These are phyloP conservation scores for Otolemur garnettii DNA, from an alignment of 2,113 vertebrate species.

Conservation along the genomic window DNA sequence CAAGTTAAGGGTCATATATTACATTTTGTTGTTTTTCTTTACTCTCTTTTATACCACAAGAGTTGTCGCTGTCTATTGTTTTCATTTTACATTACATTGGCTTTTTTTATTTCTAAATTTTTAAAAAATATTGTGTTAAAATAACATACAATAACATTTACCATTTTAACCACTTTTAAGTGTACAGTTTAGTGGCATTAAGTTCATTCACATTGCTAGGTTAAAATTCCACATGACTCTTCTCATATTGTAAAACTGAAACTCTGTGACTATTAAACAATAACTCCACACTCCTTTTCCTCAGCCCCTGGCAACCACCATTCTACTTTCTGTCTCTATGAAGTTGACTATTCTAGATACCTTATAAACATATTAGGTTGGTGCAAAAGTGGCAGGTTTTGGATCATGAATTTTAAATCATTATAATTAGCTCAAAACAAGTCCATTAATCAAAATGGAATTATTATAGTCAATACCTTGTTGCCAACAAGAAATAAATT, in stretches of 20 bases:
- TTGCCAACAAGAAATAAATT: too few species aligned
- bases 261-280: background rate
- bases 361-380: background rate
- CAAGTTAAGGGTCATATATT: background rate
- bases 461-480: too few species aligned
- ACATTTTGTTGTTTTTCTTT: conserved; percentile 1
- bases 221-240: background rate
- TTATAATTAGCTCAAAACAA: too few species aligned
- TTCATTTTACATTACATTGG: conserved; percentile 9
- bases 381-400: too few species aligned
- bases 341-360: conserved; percentile 12
- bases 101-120: conserved; percentile 24
- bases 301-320: background rate
- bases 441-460: too few species aligned
- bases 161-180: conserved; percentile 12
- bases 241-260: conserved; percentile 29
- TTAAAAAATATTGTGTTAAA: background rate
- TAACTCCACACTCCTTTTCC: background rate
- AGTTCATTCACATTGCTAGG: background rate
- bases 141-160: background rate
- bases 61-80: background rate
- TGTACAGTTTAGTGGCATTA: background rate
- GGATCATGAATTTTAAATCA: too few species aligned
- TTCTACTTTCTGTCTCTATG: conserved; percentile 32
- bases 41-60: background rate